Evolutionary conservation across 1,140 invertebrate genomes (phyloP).

Genomic region (Diachasmimorpha longicaudata): DNA sequence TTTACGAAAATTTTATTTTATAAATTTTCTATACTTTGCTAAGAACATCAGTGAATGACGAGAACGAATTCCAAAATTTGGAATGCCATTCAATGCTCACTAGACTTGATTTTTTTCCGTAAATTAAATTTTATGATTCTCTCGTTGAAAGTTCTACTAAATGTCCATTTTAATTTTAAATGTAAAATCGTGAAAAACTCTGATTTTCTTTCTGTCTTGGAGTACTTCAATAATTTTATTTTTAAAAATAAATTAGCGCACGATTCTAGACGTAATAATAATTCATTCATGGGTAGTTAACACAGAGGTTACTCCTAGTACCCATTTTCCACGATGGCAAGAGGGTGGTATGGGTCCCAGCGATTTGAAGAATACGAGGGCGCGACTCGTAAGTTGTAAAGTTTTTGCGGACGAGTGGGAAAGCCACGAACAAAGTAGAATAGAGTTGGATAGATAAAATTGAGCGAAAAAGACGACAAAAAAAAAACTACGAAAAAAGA

Average conservation of each 20-base stretch:
- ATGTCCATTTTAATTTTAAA: no score
- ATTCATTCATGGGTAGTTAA: slow-evolving; percentile 39
- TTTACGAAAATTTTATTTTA: no score
- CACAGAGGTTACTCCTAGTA: slow-evolving; percentile 19
- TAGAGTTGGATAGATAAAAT: slow-evolving; percentile 29
- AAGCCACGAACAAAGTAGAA: slow-evolving; percentile 4
- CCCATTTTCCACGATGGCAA: neutral
- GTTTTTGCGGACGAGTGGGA: slow-evolving; percentile 24
- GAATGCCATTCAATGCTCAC: no score
- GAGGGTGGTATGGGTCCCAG: neutral
- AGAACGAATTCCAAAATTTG: no score
- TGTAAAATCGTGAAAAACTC: no score
- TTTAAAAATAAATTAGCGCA: neutral
- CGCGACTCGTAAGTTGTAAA: slow-evolving; percentile 35
- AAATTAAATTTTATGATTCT: no score
- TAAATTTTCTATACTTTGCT: no score
- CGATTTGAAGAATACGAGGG: slow-evolving; percentile 4
- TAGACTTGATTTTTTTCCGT: no score
- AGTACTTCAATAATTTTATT: neutral
- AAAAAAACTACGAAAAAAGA: neutral
- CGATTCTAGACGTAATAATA: slow-evolving; percentile 6
- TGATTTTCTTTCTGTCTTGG: neutral
- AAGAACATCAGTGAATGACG: no score
- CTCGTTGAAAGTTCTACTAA: no score
- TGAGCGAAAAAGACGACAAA: neutral